Evolutionary conservation across 2,888 invertebrate genomes (phyloP).

Genomic region (Alcis repandata): DNA sequence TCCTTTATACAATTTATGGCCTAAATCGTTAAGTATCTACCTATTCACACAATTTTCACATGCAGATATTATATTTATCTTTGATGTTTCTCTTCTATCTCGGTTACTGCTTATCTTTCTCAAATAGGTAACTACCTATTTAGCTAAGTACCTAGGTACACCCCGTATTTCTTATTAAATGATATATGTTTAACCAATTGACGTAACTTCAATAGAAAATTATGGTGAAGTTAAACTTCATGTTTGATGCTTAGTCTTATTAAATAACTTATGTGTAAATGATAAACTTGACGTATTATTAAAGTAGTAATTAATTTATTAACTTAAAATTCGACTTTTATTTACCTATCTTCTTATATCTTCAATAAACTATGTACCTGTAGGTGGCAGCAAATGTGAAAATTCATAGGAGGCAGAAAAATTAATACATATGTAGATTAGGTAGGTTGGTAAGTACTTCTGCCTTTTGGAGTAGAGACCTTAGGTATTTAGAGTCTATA

Average conservation of each 20-base stretch:
- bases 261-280: conserved; percentile 66
- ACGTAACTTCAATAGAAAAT: conserved; percentile 56
- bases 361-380: too few relatives aligned
- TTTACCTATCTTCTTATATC: conserved; percentile 35
- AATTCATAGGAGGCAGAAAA: too few relatives aligned
- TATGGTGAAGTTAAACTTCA: conserved; percentile 76
- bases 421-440: background rate
- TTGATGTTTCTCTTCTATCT: conserved; percentile 58
- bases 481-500: too few relatives aligned
- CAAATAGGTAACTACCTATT: conserved; percentile 9
- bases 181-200: conserved; percentile 48
- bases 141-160: background rate
- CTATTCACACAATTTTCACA: conserved; percentile 5
- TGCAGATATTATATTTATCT: conserved; percentile 20
- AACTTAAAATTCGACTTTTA: conserved; percentile 61
- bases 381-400: too few relatives aligned
- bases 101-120: conserved; percentile 67
- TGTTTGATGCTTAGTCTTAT: conserved; percentile 54
- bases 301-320: conserved; percentile 70
- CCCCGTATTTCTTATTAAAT: too few relatives aligned
- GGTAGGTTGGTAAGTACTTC: too few relatives aligned
- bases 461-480: too few relatives aligned
- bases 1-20: conserved; percentile 57
- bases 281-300: conserved; percentile 81
- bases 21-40: conserved; percentile 54